Percentiles rank a stretch among this genome's conserved stretches.
These are phyloP conservation scores for Drosophila nigricruria DNA, from an alignment of 2,888 invertebrate species.

Conservation along the genomic window DNA sequence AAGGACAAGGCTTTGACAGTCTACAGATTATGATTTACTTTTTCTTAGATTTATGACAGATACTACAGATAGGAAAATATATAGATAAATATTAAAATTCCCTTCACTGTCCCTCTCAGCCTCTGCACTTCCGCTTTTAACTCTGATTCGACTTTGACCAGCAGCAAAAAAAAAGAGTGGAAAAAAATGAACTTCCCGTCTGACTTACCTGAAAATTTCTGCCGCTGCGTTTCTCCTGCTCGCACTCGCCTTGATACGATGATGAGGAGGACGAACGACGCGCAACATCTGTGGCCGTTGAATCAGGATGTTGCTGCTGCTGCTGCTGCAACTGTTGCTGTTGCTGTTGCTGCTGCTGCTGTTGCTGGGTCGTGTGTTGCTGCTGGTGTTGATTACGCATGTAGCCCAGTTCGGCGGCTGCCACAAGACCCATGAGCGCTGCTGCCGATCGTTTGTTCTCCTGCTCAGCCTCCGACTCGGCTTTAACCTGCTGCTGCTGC, in stretches of 20 bases:
- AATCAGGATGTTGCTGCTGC: conserved; percentile 84
- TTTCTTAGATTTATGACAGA: conserved; percentile 24
- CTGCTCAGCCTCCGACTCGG: conserved; percentile 52
- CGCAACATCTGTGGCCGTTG: conserved; percentile 84
- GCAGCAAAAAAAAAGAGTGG: conserved; percentile 1
- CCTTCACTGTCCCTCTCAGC: not conserved
- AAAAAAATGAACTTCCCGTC: conserved; percentile 57
- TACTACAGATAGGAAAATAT: not conserved
- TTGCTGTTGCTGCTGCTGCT: conserved; percentile 62
- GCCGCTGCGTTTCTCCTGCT: conserved; percentile 80
- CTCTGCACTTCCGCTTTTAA: conserved; percentile 52
- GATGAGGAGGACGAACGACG: conserved; percentile 78
- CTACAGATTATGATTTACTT: conserved; percentile 42
- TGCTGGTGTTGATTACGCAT: conserved; percentile 80
- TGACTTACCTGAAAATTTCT: conserved; percentile 84
- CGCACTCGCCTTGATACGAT: conserved; percentile 78
- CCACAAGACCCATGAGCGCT: conserved; percentile 72
- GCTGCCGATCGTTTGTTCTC: conserved; percentile 68
- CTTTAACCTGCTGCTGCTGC: conserved; percentile 60
- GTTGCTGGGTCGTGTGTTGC: conserved; percentile 69
- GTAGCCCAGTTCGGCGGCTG: conserved; percentile 66
- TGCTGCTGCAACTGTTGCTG: conserved; percentile 60
- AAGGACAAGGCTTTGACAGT: conserved; percentile 28
- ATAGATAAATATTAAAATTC: not conserved
- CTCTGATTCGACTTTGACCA: conserved; percentile 33